Evolutionary conservation across 2,113 vertebrate genomes (phyloP), one percentile per base, ranked within the genome.

Genomic region (Dicrurus megarhynchus): DNA sequence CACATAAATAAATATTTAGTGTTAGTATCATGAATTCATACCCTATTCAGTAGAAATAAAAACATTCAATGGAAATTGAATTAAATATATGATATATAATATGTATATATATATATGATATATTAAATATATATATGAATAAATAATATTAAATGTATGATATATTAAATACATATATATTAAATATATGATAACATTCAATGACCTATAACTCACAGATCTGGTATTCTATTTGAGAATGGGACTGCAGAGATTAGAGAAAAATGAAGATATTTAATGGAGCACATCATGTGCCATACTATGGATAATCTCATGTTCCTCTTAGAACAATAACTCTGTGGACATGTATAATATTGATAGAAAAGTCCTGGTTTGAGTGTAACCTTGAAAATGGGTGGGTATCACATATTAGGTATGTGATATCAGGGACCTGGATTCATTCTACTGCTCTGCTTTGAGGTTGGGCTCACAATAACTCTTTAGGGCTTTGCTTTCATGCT

Each of bases 381-480:
- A 30, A 35, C 16, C 35, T 73, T 23, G 11, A 21, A 56, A 81
- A 32, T 11, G 10, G 9, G 7, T 21, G 41, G 8, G 15, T 59
- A 19, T 59, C 63, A 18, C 11, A 7, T 15, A 7, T n/a, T n/a
- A 28, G 13, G 3, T 4, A 4, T 19, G 18, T 39, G 14, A 28
- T 53, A 11, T 44, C 13, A 13, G 10, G 24, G 53, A 44, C 4
- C 24, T 73, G 53, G 10, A 26, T 56, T 70, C 2, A 3, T n/a
- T 46, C 39, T 28, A 2, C 30, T 60, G 60, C 30, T n/a, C 16
- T 46, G 44, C 1, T 28, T 49, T 60, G 35, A 15, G 35, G 20
- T 0, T 60, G 26, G 20, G 26, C 0, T 73, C 52, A 28, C 33
- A 76, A 1, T 10, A 39, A 14, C 15, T 14, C 46, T 23, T 11